phyloP scores from a whole-genome alignment of 2,888 invertebrate species.

The Eupithecia insigniata region DNA sequence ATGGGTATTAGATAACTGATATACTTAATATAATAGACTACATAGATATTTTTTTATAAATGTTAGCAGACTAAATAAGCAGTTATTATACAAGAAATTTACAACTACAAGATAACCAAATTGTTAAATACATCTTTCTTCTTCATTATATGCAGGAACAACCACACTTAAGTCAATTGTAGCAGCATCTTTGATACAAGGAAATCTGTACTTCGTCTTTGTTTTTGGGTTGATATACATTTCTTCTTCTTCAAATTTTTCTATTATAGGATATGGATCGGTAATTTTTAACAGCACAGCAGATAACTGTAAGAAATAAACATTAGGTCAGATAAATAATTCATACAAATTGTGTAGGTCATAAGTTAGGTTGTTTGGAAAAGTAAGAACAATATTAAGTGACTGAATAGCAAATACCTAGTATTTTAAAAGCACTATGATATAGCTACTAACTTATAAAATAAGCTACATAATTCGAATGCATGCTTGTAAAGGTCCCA shows the following conservation, averaged over 20 bases:
- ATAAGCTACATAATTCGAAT: too few species aligned
- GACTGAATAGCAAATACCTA: background rate
- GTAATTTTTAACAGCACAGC: constrained; percentile 83
- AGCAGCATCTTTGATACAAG: constrained; percentile 88
- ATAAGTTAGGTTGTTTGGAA: background rate
- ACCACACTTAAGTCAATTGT: constrained; percentile 93
- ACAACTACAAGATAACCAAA: background rate
- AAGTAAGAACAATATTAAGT: background rate
- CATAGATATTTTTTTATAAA: too few species aligned
- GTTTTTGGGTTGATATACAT: constrained; percentile 87
- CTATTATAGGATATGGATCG: constrained; percentile 87
- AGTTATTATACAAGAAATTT: too few species aligned
- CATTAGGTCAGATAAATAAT: background rate
- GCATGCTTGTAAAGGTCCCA: too few species aligned
- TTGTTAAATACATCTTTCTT: constrained; percentile 90
- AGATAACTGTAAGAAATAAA: constrained; percentile 32
- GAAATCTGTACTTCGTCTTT: constrained; percentile 83
- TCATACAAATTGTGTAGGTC: background rate
- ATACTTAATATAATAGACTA: too few species aligned
- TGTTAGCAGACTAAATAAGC: too few species aligned
- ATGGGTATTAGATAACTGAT: too few species aligned
- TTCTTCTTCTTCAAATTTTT: constrained; percentile 89
- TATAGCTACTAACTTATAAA: background rate
- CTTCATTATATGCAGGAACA: constrained; percentile 98
- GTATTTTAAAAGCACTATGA: background rate